These are phyloP conservation scores for Taurulus bubalis DNA, from an alignment of 2,113 vertebrate genomes.

Conservation along the genomic window DNA sequence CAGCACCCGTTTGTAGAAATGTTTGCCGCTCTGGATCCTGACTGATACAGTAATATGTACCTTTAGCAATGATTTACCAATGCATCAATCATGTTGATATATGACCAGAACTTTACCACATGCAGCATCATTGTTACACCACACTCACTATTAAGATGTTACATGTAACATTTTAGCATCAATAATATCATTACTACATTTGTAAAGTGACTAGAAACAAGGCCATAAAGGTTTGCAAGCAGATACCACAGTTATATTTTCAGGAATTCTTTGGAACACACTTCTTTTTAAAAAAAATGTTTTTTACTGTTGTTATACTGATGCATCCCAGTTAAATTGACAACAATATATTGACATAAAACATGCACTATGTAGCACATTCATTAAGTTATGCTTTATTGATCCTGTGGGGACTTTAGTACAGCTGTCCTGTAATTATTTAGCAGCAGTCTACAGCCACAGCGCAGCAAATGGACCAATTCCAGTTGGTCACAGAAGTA, in stretches of 20 bases:
- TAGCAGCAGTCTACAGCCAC: slow-evolving; percentile 3
- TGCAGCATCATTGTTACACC: not conserved
- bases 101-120: not conserved
- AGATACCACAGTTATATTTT: not conserved
- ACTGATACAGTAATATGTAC: not conserved
- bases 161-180: not conserved
- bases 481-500: not conserved
- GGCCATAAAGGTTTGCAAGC: not conserved
- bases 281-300: too few species aligned
- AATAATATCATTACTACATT: not conserved
- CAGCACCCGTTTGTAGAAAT: not conserved
- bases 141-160: not conserved
- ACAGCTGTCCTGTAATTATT: not conserved
- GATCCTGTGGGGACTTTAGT: not conserved
- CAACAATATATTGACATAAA: not conserved
- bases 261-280: not conserved
- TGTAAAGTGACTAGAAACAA: not conserved
- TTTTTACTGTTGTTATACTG: not conserved
- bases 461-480: slow-evolving; percentile 9
- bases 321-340: not conserved
- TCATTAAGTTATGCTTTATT: not conserved
- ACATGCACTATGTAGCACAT: not conserved
- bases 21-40: not conserved
- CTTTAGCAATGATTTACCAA: not conserved
- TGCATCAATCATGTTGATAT: not conserved